phyloP scores from a whole-genome alignment of 1,140 invertebrate species.

The Temnothorax longispinosus region DNA sequence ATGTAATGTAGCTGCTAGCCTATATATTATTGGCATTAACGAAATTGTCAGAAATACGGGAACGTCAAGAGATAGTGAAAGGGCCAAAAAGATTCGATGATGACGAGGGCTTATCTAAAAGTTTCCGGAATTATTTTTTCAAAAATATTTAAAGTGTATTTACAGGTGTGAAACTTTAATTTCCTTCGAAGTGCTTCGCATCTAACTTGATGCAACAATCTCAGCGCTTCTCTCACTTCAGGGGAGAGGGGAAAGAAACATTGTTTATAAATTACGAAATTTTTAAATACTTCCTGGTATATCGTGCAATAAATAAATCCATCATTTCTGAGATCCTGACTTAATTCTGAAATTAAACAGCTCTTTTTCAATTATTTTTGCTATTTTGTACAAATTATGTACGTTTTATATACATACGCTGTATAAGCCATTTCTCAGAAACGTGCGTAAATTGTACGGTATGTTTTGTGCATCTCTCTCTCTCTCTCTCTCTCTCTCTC shows the following conservation, averaged over 20 bases:
- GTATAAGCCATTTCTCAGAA: not conserved
- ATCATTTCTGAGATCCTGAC: not conserved
- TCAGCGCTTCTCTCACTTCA: too few species aligned
- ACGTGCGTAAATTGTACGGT: not conserved
- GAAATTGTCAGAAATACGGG: not conserved
- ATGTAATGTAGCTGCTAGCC: not conserved
- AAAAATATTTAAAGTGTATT: too few species aligned
- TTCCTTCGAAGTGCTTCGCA: too few species aligned
- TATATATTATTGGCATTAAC: slow-evolving; percentile 12
- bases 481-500: not conserved
- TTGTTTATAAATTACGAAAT: too few species aligned
- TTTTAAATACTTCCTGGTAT: too few species aligned
- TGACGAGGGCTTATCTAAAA: too few species aligned
- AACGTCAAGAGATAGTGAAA: slow-evolving; percentile 1
- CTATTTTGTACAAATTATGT: not conserved
- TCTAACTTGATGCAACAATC: too few species aligned
- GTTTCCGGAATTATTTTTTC: too few species aligned
- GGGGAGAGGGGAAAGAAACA: too few species aligned
- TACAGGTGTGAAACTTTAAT: too few species aligned
- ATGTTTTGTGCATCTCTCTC: not conserved
- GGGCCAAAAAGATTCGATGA: not conserved
- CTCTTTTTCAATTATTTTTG: not conserved
- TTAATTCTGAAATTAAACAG: slow-evolving; percentile 12
- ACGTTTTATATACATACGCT: not conserved
- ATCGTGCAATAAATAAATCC: not conserved